A percentile compares a stretch with the other conserved stretches of the same genome.
Evolutionary conservation across 2,797 vertebrate genomes (phyloP).

Genomic region (Falco novaeseelandiae): DNA sequence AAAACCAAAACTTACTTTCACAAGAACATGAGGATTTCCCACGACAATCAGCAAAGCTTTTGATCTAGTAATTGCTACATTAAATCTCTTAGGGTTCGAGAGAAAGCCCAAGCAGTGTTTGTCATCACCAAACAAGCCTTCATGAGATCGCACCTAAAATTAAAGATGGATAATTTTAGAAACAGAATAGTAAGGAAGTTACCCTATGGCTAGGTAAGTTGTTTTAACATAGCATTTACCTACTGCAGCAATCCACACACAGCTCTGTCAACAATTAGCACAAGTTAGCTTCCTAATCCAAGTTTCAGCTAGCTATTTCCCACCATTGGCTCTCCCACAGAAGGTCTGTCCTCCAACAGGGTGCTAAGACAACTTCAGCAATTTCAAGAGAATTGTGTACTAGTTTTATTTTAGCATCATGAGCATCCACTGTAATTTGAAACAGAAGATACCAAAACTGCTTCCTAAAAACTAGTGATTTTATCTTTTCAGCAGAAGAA

Average conservation of each 20-base stretch:
- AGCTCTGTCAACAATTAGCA: neutral
- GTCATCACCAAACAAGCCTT: constrained; percentile 77
- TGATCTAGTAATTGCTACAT: constrained; percentile 92
- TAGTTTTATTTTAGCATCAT: neutral
- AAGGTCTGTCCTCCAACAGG: neutral
- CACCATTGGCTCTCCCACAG: neutral
- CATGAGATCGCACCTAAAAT: constrained; percentile 89
- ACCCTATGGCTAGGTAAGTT: no score
- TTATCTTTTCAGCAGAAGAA: neutral
- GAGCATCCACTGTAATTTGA: neutral
- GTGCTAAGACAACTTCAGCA: neutral
- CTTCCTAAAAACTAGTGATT: neutral
- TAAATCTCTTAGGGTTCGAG: constrained; percentile 92
- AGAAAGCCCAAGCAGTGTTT: constrained; percentile 87
- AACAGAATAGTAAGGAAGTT: neutral
- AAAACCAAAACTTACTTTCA: constrained; percentile 75
- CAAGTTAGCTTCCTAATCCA: neutral
- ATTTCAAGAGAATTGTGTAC: neutral
- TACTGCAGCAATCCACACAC: neutral
- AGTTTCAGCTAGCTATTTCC: neutral
- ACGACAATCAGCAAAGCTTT: constrained; percentile 92
- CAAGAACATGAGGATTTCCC: constrained; percentile 92
- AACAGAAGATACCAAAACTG: neutral
- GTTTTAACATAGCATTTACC: neutral
- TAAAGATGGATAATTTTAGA: neutral